Evolutionary conservation across 2,113 vertebrate genomes (phyloP).

Genomic region (Benitochromis conjunctus): DNA sequence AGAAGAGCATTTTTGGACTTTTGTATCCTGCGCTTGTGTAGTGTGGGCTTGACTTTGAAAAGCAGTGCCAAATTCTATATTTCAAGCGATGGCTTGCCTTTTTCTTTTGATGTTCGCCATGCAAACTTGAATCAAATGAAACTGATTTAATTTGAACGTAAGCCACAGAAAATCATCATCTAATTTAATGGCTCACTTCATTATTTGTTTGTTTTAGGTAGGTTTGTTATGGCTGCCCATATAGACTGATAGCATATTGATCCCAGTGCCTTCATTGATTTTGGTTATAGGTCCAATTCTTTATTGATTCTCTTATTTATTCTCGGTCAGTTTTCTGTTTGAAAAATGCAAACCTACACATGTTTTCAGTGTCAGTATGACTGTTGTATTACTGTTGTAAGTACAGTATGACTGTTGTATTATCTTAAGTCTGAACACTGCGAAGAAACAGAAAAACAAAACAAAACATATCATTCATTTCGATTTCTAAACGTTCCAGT

Average conservation of each 20-base stretch:
- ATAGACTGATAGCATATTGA: neutral
- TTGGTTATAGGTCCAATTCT: neutral
- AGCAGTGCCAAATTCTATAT: neutral
- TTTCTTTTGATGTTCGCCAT: neutral
- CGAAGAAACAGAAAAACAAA: neutral
- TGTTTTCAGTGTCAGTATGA: neutral
- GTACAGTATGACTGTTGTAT: neutral
- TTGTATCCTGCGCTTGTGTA: neutral
- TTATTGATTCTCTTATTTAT: neutral
- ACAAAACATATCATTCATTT: neutral
- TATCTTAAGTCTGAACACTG: neutral
- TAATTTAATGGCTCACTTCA: neutral
- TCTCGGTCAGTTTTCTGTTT: neutral
- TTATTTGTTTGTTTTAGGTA: neutral
- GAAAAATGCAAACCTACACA: neutral
- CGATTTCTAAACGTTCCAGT: neutral
- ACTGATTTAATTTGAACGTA: neutral
- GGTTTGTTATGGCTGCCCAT: neutral
- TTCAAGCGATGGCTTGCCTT: neutral
- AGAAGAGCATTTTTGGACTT: neutral
- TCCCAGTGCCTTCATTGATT: neutral
- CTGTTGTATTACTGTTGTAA: neutral
- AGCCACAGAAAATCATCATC: neutral
- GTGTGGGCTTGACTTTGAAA: neutral
- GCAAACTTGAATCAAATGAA: neutral